Evolutionary conservation across 2,888 invertebrate species (phyloP), one percentile per base, ranked within the genome.

Genomic region (Thera obeliscata): DNA sequence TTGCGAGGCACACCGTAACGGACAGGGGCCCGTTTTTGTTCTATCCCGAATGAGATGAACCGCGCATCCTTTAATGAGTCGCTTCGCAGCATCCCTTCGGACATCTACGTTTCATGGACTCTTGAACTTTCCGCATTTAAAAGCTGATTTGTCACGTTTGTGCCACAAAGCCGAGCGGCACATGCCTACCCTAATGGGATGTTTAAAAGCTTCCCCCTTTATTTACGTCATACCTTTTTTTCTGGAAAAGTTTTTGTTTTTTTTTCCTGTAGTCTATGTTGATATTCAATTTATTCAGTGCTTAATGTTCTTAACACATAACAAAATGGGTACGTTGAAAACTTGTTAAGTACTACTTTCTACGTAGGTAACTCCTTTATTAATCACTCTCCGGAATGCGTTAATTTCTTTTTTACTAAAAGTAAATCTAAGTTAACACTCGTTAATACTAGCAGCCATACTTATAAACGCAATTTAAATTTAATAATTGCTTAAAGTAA

Each of bases 21-120:
- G 89, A 88, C 89, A 87, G 83, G 83, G 85, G 83, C 76, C 83
- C 82, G 89, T 89, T 90, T 91, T 91, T 90, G 88, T 85, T 81
- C 85, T 79, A 77, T 82, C 72, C 86, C 79, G 80, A 82, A 86
- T 85, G 87, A 88, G 86, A 86, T 83, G 85, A 85, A 85, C 85
- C 88, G 83, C 87, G 86, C 81, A 81, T 87, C 86, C 86, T 88
- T 85, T 90, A 89, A 90, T 90, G 90, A 87, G 81, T 85, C 81
- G 78, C 76, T 78, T 76, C 77, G 82, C 74, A 73, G 69, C 72
- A 69, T 76, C 77, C 75, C 76, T 75, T 73, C 70, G 72, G 73
- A 72, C 73, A 73, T 71, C 76, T 78, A 80, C 76, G 78, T 80
- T 82, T 78, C 76, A 80, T 76, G 78, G 73, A 76, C 73, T 76